Evolutionary conservation across 2,113 vertebrate genomes (phyloP).

Genomic region (Hydropotes inermis): DNA sequence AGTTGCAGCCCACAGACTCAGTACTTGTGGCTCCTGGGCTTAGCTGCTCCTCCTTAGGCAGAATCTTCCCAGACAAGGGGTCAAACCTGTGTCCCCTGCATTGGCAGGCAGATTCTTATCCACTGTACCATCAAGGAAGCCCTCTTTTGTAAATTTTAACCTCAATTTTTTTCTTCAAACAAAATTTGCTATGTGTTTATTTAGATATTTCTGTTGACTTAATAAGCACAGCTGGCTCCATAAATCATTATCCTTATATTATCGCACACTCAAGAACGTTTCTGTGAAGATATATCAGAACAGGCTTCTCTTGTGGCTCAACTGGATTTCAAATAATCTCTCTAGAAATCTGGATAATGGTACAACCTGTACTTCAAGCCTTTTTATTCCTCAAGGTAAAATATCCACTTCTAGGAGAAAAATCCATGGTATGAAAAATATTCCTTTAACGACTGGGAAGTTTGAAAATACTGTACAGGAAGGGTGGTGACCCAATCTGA

Average conservation of each 20-base stretch:
- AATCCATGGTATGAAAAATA: slow-evolving; percentile 86
- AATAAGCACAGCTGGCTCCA: neutral
- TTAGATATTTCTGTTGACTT: neutral
- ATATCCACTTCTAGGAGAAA: slow-evolving; percentile 92
- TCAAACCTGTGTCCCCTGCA: neutral
- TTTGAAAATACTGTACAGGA: slow-evolving; percentile 94
- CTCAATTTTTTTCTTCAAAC: neutral
- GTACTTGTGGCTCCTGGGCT: neutral
- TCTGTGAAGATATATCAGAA: neutral
- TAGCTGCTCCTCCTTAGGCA: neutral
- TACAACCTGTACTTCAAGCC: slow-evolving; percentile 87
- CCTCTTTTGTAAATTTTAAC: neutral
- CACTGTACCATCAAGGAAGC: neutral
- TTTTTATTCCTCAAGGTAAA: slow-evolving; percentile 92
- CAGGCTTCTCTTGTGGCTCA: neutral
- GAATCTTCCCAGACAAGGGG: neutral
- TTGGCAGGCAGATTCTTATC: neutral
- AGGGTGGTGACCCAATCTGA: slow-evolving; percentile 93
- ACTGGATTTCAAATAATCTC: slow-evolving; percentile 16
- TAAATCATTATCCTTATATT: neutral
- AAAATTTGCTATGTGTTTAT: slow-evolving; percentile 27
- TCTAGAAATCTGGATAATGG: slow-evolving; percentile 83
- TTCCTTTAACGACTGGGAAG: slow-evolving; percentile 86
- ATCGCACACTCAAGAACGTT: neutral
- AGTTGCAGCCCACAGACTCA: neutral